Evolutionary conservation across 2,113 vertebrate species (phyloP), one percentile per base, ranked within the genome.

Genomic region (Eubucco bourcierii): DNA sequence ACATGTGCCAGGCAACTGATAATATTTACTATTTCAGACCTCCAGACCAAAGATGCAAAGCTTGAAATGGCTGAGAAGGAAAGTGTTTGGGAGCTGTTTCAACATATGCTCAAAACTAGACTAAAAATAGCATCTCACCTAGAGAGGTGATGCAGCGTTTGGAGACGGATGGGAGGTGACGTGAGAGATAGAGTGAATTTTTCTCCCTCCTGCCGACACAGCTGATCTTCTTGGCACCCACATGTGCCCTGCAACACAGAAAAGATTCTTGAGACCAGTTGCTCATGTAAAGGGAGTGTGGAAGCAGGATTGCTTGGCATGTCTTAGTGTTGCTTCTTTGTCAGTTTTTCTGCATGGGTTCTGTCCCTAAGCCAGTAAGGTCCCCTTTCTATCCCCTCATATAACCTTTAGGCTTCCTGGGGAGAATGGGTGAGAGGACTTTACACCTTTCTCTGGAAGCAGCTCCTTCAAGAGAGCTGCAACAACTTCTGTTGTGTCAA

Each of bases 71-170:
- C 47, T 78, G 70, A 77, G 59, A 68, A 83, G 37, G 47, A 90
- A 82, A 76, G 75, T 68, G 27, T 72, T 88, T 86, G 28, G 80
- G 94, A 87, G 64, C 71, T 70, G 37, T 37, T 39, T 60, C 74
- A 82, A 73, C 60, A 82, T 90, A 87, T 34, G 65, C 66, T 79
- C 60, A 47, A 94, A 93, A 89, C 47, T 17, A 79, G 66, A 58
- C 65, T 90, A 47, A 93, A 95, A 93, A 90, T 74, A 90, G 41
- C 52, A 53, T 20, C 41, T 73, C 33, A 81, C 80, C 72, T 73
- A 84, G 83, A 83, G 87, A 93, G 68, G 59, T 95, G 82, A 58
- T 15, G 21, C 34, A 41, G 83, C 68, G 61, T 79, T 77, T 90
- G 76, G 39, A 88, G 86, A 84, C 55, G 61, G 47, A 81, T 58